Base-by-base conservation (phyloP, 2,797 vertebrate species). In the Gymnoscopelus braueri region DNA sequence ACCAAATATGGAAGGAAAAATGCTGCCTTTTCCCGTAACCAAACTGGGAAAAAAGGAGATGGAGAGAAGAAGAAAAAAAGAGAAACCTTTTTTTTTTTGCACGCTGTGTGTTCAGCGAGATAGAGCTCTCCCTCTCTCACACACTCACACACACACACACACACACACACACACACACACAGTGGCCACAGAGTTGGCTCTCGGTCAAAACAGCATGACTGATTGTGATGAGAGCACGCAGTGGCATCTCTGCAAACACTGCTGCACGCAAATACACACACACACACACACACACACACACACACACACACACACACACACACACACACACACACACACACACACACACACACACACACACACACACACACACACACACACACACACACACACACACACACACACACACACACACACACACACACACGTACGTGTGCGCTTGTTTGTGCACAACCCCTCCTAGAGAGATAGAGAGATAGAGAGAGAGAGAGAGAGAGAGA, bases 1-100 rank as follows among this genome's bases (percentile, higher is more conserved):
- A 92, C 94, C 94, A 94, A 93, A 94, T 94, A 94, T 93, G 94
- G 94, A 91, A 90, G 84, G 87, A 93, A 94, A 94, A 93, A 92
- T 85, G 91, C 91, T 90, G 91, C 90, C 91, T 93, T 91, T 94
- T 94, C 94, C 93, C 93, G 93, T 93, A 94, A 94, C 89, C 92
- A 92, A 91, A 89, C 89, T 87, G 87, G 87, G 89, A 77, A 83
- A 83, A 84, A n/a, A 23, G 66, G 13, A 58, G 51, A 39, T 19
- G 35, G 12, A 60, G n/a, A 39, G 19, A 63, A 29, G 80, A 75
- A 74, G 69, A 69, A 66, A 71, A 64, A 71, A 50, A 24, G 50
- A 67, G n/a, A 55, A 70, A 70, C 59, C 80, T 80, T 83, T 78
- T 90, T 90, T 80, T 83, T 78, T 90, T 90, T 88, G 91, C 90